A percentile compares a stretch with the other conserved stretches of the same genome.
phyloP scores from a whole-genome alignment of 2,888 invertebrate genomes.

The Taphrorychus bicolor region DNA sequence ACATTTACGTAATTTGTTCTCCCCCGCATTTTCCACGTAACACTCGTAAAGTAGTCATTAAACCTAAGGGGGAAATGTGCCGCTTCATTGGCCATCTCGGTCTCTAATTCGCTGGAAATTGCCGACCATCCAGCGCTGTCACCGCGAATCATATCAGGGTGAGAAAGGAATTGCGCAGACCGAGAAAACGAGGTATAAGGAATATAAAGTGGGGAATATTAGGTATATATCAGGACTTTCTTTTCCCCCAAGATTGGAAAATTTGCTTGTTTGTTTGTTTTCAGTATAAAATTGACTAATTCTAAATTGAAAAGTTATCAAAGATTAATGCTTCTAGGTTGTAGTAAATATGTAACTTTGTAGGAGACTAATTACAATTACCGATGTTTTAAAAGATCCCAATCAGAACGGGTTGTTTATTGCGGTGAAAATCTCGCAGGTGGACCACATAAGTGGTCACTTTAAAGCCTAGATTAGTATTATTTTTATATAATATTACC shows the following conservation, averaged over 20 bases:
- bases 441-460: no score
- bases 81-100: constrained; percentile 49
- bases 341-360: no score
- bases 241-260: not conserved
- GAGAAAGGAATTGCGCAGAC: constrained; percentile 15
- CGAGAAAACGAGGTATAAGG: constrained; percentile 15
- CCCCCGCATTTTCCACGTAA: constrained; percentile 9
- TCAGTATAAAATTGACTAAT: no score
- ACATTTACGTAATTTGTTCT: constrained; percentile 25
- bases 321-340: no score
- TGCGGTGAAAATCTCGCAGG: no score
- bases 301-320: no score
- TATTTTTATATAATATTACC: no score
- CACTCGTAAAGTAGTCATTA: constrained; percentile 36
- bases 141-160: constrained; percentile 44
- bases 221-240: not conserved
- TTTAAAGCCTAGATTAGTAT: no score
- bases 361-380: no score
- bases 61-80: constrained; percentile 44
- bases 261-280: no score
- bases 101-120: constrained; percentile 49
- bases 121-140: constrained; percentile 48
- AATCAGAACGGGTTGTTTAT: no score
- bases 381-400: no score
- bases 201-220: constrained; percentile 16